Evolutionary conservation across 2,888 invertebrate genomes (phyloP), one percentile per base, ranked within the genome.

Genomic region (Conistra vaccinii): DNA sequence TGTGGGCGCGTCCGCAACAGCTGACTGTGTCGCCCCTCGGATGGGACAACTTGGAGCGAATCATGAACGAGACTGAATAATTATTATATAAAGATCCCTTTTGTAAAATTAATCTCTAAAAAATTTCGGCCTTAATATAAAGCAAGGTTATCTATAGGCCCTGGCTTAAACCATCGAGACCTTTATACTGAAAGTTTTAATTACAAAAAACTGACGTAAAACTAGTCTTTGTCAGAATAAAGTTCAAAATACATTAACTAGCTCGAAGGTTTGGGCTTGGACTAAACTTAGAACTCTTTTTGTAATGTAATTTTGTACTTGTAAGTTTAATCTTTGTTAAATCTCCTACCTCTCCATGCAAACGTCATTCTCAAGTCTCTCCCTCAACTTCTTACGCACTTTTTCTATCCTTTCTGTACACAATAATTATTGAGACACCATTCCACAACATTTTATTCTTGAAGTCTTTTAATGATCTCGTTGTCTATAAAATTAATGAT

Each of bases 1-100:
- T 95, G 95, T 94, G 94, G 94, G 92, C 95, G 26, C 89, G 85
- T 3, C 94, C 95, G 26, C 92, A 90, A 32, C 92, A 92, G 60
- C 89, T 95, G 10, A 76, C 88, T 1, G 91, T 94, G 39, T 91
- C 93, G 23, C 91, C 93, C 14, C 92, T 96, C 62, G 89, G 90
- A 39, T 88, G 89, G 78, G 89, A 88, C 55, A 88, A 88, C 70
- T 78, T 87, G 58, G 81, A 87, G 55, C 72, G 82, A 58, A 80
- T 81, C 26, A 65, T 88, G 75, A 81, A 74, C 32, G 73, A 82
- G 72, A 68, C 78, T 75, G 61, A 75, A 73, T 81, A 81, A 65
- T 39, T 57, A 55, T 32, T 39, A n/a, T 42, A 42, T 42, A 4
- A 42, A 6, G 42, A 60, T 39, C 10, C 10, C 32, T 51, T 60